A percentile compares a stretch with the other conserved stretches of the same genome.
Conservation (phyloP, 2,888 invertebrate species). For the Dynastes hyllus region DNA sequence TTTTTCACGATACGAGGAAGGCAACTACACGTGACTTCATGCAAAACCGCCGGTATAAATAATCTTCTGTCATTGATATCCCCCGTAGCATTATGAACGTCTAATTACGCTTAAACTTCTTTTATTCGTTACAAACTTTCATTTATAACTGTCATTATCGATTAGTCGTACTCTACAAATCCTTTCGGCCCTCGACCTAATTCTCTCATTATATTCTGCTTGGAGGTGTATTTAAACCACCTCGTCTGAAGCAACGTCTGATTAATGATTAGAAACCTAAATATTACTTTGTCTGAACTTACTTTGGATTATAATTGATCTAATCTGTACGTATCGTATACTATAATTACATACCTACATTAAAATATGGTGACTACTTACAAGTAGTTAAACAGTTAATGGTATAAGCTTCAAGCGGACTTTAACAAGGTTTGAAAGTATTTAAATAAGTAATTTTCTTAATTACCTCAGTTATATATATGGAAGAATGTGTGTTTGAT, state of each 20-base stretch:
- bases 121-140: conserved; percentile 11
- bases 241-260: not conserved
- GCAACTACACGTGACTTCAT: not conserved
- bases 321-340: not conserved
- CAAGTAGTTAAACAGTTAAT: not conserved
- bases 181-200: conserved; percentile 4
- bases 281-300: not conserved
- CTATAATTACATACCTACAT: not conserved
- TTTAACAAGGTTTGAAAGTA: not conserved
- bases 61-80: conserved; percentile 9
- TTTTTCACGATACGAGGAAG: no score
- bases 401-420: not conserved
- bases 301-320: conserved; percentile 1
- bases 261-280: conserved; percentile 7
- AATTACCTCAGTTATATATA: not conserved
- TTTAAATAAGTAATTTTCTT: conserved; percentile 7
- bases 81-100: not conserved
- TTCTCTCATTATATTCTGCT: conserved; percentile 6
- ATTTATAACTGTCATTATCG: conserved; percentile 34
- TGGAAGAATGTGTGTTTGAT: not conserved
- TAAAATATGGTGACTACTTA: not conserved
- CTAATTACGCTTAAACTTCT: conserved; percentile 33
- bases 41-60: conserved; percentile 10
- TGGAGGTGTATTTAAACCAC: conserved; percentile 17
- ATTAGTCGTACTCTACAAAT: conserved; percentile 24